Conservation (phyloP, 2,113 vertebrate species). For the Paradisaea rubra region DNA sequence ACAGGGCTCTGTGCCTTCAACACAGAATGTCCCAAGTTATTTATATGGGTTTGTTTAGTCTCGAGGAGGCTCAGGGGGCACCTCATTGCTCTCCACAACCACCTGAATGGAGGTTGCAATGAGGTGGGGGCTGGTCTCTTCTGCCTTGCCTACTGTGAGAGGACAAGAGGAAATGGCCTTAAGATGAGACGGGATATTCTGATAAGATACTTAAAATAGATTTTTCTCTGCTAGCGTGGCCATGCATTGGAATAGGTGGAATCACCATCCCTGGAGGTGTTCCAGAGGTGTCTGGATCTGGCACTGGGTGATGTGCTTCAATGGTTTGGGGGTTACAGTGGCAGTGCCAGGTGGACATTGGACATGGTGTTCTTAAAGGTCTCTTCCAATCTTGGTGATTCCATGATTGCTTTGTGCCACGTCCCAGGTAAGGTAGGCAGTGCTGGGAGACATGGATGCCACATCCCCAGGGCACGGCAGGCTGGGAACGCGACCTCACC, state of each 20-base stretch:
- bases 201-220: neutral
- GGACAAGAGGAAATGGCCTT: neutral
- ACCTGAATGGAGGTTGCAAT: neutral
- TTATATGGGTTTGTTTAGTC: neutral
- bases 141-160: neutral
- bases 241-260: neutral
- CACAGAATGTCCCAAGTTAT: neutral
- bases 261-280: neutral
- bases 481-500: rapidly evolving
- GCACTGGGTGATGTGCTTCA: neutral
- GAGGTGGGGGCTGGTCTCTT: rapidly evolving
- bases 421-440: neutral
- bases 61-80: neutral
- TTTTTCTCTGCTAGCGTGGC: no score
- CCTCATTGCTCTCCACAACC: neutral
- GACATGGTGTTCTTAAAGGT: neutral
- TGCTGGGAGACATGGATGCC: rapidly evolving
- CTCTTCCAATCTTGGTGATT: neutral
- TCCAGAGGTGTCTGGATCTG: neutral
- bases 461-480: rapidly evolving
- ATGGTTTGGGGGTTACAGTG: neutral
- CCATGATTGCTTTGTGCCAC: neutral
- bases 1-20: neutral
- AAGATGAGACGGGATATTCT: neutral
- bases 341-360: neutral